A percentile compares a stretch with the other conserved stretches of the same genome.
Evolutionary conservation across 1,140 invertebrate genomes (phyloP).

Genomic region (Eciton burchellii): DNA sequence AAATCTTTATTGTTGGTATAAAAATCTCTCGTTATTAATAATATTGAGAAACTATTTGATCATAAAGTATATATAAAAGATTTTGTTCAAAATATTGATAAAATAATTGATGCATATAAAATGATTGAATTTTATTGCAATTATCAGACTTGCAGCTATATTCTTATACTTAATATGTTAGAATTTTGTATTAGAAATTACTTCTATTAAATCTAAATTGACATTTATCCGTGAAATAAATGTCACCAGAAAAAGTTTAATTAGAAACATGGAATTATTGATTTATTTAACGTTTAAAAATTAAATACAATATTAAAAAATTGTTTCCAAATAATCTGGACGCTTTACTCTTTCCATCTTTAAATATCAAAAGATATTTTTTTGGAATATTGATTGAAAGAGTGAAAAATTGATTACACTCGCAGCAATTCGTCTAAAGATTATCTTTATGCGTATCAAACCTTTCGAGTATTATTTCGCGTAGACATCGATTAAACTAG

Average conservation of each 20-base stretch:
- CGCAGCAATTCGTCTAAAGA: no score
- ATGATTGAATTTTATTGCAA: neutral
- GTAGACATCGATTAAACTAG: no score
- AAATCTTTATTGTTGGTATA: neutral
- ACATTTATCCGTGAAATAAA: neutral
- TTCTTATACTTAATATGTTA: conserved; percentile 16
- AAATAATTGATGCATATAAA: neutral
- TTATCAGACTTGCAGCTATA: neutral
- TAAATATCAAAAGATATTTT: conserved; percentile 20
- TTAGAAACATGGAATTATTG: conserved; percentile 30
- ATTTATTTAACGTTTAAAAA: conserved; percentile 2
- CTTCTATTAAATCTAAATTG: conserved; percentile 31
- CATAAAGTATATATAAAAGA: neutral
- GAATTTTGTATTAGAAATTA: no score
- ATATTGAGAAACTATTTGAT: neutral
- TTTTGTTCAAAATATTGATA: neutral
- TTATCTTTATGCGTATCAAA: no score
- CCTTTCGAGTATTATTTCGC: no score
- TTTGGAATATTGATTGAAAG: no score
- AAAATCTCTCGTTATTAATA: neutral
- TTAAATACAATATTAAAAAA: no score
- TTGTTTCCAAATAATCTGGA: neutral
- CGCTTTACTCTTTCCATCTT: conserved; percentile 9
- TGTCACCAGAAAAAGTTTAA: neutral
- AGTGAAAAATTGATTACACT: no score